These are phyloP conservation scores for Coendou prehensilis DNA, from an alignment of 2,797 vertebrate genomes.

Conservation along the genomic window DNA sequence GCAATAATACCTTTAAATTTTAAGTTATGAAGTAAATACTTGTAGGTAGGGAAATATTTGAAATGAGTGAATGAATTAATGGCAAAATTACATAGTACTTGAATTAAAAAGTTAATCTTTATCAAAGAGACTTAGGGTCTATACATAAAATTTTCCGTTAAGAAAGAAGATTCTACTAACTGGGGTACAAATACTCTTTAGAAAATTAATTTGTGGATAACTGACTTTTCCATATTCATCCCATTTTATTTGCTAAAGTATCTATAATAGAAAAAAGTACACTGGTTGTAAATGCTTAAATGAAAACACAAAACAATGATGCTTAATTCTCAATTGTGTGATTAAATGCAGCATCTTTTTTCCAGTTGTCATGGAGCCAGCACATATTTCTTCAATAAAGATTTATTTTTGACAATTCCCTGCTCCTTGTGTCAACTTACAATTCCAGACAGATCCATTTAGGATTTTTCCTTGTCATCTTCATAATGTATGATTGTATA, in stretches of 20 bases:
- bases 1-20: too few species aligned
- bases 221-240: conserved; percentile 12
- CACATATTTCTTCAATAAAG: conserved; percentile 6
- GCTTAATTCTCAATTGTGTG: neutral
- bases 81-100: too few species aligned
- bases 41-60: too few species aligned
- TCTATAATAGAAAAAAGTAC: conserved; percentile 1
- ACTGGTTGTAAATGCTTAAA: neutral
- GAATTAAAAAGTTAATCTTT: too few species aligned
- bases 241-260: conserved; percentile 38
- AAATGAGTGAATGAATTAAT: too few species aligned
- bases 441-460: neutral
- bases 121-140: too few species aligned
- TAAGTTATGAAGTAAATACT: too few species aligned
- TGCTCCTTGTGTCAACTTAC: neutral
- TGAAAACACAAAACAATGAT: conserved; percentile 17
- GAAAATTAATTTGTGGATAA: conserved; percentile 30
- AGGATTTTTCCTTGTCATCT: neutral
- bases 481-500: neutral
- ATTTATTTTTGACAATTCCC: conserved; percentile 20
- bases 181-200: neutral
- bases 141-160: neutral
- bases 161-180: conserved; percentile 19
- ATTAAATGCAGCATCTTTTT: neutral
- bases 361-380: neutral